phyloP scores from a whole-genome alignment of 2,797 vertebrate species.

The Sebastes oblongus region DNA sequence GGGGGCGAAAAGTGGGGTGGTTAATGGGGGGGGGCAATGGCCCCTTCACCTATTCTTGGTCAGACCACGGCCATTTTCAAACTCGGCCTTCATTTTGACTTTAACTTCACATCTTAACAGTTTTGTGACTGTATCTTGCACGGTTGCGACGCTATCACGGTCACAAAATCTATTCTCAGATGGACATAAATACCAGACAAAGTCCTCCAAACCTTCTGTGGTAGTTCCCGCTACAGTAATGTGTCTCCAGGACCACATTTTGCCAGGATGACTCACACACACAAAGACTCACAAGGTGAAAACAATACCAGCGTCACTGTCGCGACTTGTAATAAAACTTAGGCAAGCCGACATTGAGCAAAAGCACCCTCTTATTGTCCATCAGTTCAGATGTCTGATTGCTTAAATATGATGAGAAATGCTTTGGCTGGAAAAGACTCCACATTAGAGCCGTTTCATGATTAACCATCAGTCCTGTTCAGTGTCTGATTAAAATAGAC shows the following conservation, averaged over 20 bases:
- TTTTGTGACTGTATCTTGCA: background rate
- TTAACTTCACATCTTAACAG: background rate
- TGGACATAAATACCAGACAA: background rate
- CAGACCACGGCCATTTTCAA: background rate
- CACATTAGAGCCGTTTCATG: conserved; percentile 6
- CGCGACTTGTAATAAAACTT: background rate
- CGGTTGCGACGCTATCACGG: background rate
- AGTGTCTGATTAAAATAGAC: conserved; percentile 48
- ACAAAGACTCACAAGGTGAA: background rate
- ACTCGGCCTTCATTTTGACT: background rate
- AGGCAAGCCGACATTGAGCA: background rate
- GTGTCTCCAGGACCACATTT: background rate
- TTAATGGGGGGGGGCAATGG: too few relatives aligned
- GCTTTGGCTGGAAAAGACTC: background rate
- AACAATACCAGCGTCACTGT: background rate
- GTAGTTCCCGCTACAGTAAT: background rate
- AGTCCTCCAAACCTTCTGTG: background rate
- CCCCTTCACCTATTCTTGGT: background rate
- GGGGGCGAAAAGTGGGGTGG: too few relatives aligned
- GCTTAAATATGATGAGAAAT: background rate
- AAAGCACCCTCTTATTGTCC: conserved; percentile 2
- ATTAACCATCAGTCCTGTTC: conserved; percentile 22
- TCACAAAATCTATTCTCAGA: too few relatives aligned
- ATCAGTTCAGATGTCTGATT: conserved; percentile 16
- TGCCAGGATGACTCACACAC: background rate